Evolutionary conservation across 2,113 vertebrate species (phyloP).

Genomic region (Coryphaenoides rupestris): DNA sequence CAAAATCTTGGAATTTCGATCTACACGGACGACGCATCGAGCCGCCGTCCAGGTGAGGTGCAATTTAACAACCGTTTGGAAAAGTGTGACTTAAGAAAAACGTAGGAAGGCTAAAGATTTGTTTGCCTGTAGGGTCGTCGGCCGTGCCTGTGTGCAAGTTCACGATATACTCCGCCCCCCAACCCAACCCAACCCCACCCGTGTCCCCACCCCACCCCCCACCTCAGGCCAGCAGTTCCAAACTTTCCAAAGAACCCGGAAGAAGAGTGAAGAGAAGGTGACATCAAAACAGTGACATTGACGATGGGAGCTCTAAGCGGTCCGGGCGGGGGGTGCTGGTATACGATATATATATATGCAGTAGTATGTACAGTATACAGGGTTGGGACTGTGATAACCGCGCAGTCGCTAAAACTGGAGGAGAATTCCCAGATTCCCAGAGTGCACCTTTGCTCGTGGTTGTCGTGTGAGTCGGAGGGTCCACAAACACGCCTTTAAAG

Average conservation of each 20-base stretch:
- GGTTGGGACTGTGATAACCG: too few species aligned
- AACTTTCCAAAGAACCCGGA: conserved; percentile 9
- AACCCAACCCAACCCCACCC: too few species aligned
- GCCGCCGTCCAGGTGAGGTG: conserved; percentile 22
- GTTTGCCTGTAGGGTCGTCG: neutral
- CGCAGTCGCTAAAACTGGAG: too few species aligned
- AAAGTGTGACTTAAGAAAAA: conserved; percentile 7
- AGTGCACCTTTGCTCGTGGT: conserved; percentile 14
- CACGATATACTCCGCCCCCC: too few species aligned
- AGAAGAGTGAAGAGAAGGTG: conserved; percentile 12
- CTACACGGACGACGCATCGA: conserved; percentile 17
- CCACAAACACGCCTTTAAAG: conserved; percentile 15
- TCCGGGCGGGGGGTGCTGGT: conserved; percentile 55
- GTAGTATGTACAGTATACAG: too few species aligned
- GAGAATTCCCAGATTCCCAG: conserved; percentile 33
- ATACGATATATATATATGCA: neutral
- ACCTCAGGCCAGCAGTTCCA: neutral
- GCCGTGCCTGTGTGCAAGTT: too few species aligned
- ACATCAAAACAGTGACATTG: conserved; percentile 21
- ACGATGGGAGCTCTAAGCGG: conserved; percentile 25
- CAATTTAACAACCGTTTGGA: conserved; percentile 10
- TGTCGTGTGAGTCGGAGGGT: neutral
- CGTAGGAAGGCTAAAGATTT: conserved; percentile 7
- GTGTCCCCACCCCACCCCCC: neutral
- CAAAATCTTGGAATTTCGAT: neutral